phyloP scores from a whole-genome alignment of 2,888 invertebrate species.

The Leptura quadrifasciata region DNA sequence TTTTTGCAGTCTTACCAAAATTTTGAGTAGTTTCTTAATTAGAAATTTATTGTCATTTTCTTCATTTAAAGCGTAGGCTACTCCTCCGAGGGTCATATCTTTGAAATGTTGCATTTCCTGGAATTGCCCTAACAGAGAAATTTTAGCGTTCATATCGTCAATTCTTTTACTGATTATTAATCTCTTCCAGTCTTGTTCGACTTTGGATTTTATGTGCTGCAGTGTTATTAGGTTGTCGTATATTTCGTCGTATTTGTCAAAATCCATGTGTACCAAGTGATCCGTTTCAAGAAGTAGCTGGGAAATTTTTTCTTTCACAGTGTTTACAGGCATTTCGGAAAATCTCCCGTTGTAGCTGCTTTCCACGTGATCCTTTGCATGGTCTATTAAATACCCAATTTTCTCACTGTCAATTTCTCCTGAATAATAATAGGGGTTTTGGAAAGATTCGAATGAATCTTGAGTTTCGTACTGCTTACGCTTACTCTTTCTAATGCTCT shows the following conservation, averaged over 20 bases:
- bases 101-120: constrained; percentile 65
- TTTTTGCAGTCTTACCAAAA: constrained; percentile 68
- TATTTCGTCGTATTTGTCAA: constrained; percentile 63
- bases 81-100: constrained; percentile 58
- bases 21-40: constrained; percentile 64
- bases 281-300: constrained; percentile 66
- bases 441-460: neutral
- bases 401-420: constrained; percentile 61
- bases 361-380: constrained; percentile 59
- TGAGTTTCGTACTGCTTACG: constrained; percentile 37
- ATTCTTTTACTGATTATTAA: constrained; percentile 62
- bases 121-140: constrained; percentile 65
- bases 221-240: constrained; percentile 65
- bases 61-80: constrained; percentile 57
- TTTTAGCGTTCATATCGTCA: constrained; percentile 64
- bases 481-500: constrained; percentile 17
- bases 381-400: constrained; percentile 63
- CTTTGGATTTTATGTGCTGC: constrained; percentile 65
- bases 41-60: constrained; percentile 63
- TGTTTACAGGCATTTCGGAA: constrained; percentile 61
- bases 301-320: constrained; percentile 66
- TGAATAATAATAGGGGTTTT: constrained; percentile 50
- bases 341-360: constrained; percentile 48
- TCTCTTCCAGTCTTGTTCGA: constrained; percentile 68
- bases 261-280: constrained; percentile 64